These are phyloP conservation scores for Oreochromis aureus DNA, from an alignment of 2,113 vertebrate species.

Conservation along the genomic window DNA sequence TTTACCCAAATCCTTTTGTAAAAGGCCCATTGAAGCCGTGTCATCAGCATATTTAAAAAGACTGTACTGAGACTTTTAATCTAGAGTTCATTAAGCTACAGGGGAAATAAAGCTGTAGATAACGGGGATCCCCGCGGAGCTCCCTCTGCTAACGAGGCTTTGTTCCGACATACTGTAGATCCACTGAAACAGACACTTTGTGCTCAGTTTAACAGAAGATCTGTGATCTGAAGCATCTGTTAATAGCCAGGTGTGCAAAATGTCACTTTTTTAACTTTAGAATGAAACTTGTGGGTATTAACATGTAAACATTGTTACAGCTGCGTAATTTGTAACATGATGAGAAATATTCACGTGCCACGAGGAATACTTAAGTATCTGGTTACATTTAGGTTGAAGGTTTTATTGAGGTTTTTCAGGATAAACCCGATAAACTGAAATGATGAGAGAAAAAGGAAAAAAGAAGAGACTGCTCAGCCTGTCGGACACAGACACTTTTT, in stretches of 20 bases:
- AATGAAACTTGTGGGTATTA: background rate
- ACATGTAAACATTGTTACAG: background rate
- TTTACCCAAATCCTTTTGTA: background rate
- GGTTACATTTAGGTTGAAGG: background rate
- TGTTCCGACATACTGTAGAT: background rate
- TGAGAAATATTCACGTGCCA: too few species aligned
- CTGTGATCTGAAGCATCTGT: conserved; percentile 7
- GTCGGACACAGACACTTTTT: background rate
- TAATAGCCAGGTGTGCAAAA: background rate
- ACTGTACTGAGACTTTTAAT: background rate
- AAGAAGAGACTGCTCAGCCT: background rate
- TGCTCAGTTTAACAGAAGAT: background rate
- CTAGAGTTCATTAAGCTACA: conserved; percentile 13
- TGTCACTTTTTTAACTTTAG: background rate
- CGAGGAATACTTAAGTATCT: background rate
- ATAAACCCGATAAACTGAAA: background rate
- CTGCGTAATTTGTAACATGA: background rate
- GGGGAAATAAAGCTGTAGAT: conserved; percentile 7
- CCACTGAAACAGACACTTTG: background rate
- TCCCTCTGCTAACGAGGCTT: conserved; percentile 1
- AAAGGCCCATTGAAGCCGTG: background rate
- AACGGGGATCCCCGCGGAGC: conserved; percentile 3
- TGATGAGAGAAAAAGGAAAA: background rate
- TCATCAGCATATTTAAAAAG: background rate
- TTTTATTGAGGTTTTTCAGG: background rate